Conservation (phyloP, 2,113 vertebrate species). For the Hymenochirus boettgeri region DNA sequence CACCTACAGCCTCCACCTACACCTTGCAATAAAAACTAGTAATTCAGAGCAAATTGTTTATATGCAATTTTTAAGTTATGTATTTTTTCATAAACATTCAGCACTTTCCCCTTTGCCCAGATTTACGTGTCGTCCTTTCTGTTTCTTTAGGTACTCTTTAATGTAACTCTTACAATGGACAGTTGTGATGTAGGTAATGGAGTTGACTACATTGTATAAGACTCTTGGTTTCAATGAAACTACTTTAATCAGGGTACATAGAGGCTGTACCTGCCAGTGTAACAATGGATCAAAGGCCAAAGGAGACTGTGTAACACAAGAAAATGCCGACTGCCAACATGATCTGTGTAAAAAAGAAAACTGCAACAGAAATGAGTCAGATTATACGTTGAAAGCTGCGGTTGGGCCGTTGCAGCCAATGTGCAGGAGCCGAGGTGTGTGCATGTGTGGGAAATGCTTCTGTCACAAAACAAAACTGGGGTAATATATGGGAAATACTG, state of each 20-base stretch:
- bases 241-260: constrained; percentile 65
- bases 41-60: not conserved
- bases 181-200: constrained; percentile 66
- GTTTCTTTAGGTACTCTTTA: constrained; percentile 78
- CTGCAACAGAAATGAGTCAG: constrained; percentile 49
- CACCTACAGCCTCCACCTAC: too few species aligned
- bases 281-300: constrained; percentile 48
- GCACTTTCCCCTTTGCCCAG: too few species aligned
- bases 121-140: constrained; percentile 6
- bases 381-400: constrained; percentile 42
- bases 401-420: constrained; percentile 61
- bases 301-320: constrained; percentile 65
- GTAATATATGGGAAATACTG: constrained; percentile 85
- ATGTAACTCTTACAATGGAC: constrained; percentile 77
- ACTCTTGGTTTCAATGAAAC: constrained; percentile 96
- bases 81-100: too few species aligned
- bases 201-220: constrained; percentile 63
- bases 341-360: constrained; percentile 50
- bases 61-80: too few species aligned
- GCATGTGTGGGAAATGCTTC: constrained; percentile 80
- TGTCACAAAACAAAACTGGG: constrained; percentile 81
- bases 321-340: constrained; percentile 44
- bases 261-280: constrained; percentile 74
- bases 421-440: constrained; percentile 82
- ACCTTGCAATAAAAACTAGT: too few species aligned